Conservation (phyloP, 2,888 invertebrate genomes). For the Platycheirus rosarum region DNA sequence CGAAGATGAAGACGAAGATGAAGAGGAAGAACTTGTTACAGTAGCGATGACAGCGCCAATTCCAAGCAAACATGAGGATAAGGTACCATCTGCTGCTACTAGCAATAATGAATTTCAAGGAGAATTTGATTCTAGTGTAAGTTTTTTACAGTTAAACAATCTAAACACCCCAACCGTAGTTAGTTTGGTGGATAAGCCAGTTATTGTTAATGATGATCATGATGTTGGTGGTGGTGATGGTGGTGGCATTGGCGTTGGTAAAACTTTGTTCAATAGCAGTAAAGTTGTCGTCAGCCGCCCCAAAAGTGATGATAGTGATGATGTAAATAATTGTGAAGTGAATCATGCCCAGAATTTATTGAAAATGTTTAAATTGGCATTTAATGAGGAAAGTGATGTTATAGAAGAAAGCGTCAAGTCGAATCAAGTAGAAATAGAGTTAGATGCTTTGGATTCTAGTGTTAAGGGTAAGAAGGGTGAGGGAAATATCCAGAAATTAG, state of each 20-base stretch:
- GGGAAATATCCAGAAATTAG: too few relatives aligned
- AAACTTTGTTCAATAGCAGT: conserved; percentile 57
- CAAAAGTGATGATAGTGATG: conserved; percentile 29
- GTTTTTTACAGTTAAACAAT: conserved; percentile 71
- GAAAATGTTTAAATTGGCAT: conserved; percentile 81
- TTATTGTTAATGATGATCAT: conserved; percentile 65
- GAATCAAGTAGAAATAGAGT: not conserved
- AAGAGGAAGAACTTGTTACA: conserved; percentile 75
- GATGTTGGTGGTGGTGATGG: conserved; percentile 54
- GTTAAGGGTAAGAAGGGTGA: too few relatives aligned
- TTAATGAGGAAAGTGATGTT: conserved; percentile 74
- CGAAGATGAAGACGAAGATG: conserved; percentile 72
- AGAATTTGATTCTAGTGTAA: conserved; percentile 74
- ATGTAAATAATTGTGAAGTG: too few relatives aligned
- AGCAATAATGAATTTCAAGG: conserved; percentile 69
- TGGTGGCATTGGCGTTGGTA: conserved; percentile 65
- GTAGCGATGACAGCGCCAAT: conserved; percentile 26
- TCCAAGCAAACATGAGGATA: conserved; percentile 45
- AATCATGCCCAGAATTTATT: conserved; percentile 80
- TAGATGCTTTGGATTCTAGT: too few relatives aligned
- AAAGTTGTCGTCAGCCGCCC: conserved; percentile 42
- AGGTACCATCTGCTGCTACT: conserved; percentile 61
- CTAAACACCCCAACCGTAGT: conserved; percentile 70
- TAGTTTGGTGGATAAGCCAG: conserved; percentile 73
- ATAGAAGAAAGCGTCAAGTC: conserved; percentile 30